Percentiles rank a stretch among this genome's conserved stretches.
phyloP scores from a whole-genome alignment of 2,797 vertebrate species.

The Sebastes nivosus region DNA sequence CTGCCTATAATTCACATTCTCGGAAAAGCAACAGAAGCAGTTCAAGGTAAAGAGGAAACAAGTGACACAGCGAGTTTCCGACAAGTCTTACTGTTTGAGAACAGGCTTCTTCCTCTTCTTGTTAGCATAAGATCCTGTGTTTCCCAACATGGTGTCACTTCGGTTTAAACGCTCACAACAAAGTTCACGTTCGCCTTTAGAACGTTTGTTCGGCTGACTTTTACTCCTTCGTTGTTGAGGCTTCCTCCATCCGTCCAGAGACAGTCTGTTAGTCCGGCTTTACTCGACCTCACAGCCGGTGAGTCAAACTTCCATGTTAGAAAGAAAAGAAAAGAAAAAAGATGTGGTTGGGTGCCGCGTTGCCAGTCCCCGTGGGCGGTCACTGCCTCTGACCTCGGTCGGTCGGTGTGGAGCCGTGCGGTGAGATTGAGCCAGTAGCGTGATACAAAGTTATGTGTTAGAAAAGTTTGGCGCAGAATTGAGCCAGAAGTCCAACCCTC shows the following conservation, averaged over 20 bases:
- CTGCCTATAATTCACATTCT: too few species aligned
- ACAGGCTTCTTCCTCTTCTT: constrained; percentile 88
- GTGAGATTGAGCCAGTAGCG: neutral
- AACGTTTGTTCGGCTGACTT: neutral
- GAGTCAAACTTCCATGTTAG: neutral
- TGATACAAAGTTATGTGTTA: neutral
- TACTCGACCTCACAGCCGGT: neutral
- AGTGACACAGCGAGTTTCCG: neutral
- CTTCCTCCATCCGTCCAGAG: neutral
- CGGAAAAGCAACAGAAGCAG: neutral
- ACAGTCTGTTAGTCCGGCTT: neutral
- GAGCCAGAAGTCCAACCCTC: constrained; percentile 53
- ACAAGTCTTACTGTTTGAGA: constrained; percentile 81
- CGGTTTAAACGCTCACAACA: neutral
- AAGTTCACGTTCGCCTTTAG: neutral
- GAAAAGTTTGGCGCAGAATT: constrained; percentile 10
- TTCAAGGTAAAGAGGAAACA: too few species aligned
- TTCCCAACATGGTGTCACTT: constrained; percentile 73
- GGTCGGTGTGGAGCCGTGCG: constrained; percentile 12
- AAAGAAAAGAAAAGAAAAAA: neutral
- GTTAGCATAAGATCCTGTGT: constrained; percentile 78
- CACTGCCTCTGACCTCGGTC: constrained; percentile 47
- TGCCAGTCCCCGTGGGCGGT: constrained; percentile 41
- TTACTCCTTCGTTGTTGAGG: neutral
- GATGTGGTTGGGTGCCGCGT: constrained; percentile 1